Percentiles rank a stretch among this genome's conserved stretches.
phyloP scores from a whole-genome alignment of 2,113 vertebrate genomes.

The Salvelinus namaycush region DNA sequence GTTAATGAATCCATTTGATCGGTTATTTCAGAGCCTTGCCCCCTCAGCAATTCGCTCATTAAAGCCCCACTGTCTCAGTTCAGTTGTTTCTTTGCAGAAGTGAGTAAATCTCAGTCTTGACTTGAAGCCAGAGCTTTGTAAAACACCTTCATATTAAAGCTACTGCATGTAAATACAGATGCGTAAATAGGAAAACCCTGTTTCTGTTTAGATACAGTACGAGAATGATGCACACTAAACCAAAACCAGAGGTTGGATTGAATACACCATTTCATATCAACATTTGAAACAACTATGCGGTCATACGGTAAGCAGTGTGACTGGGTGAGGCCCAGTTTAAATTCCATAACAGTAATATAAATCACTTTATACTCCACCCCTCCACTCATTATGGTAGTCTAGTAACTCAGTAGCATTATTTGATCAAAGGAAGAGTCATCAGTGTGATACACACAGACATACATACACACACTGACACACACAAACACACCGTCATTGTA shows the following conservation, averaged over 20 bases:
- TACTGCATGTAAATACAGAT: neutral
- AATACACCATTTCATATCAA: neutral
- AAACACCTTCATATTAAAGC: slow-evolving; percentile 5
- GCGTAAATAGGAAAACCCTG: neutral
- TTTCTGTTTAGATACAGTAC: neutral
- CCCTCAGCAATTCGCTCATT: slow-evolving; percentile 28
- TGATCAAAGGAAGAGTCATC: neutral
- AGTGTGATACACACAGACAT: neutral
- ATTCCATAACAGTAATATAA: neutral
- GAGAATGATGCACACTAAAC: neutral
- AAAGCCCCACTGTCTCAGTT: slow-evolving; percentile 12
- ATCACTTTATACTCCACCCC: neutral
- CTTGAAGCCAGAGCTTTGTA: neutral
- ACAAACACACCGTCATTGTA: neutral
- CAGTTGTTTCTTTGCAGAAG: slow-evolving; percentile 19
- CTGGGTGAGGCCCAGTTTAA: neutral
- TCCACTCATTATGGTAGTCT: neutral
- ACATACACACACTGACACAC: neutral
- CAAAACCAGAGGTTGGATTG: neutral
- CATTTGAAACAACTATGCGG: neutral
- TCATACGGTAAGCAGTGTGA: neutral
- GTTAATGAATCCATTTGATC: slow-evolving; percentile 22
- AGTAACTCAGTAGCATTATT: neutral
- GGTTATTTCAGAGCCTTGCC: slow-evolving; percentile 4
- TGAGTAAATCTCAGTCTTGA: slow-evolving; percentile 20